Conservation (phyloP, 2,797 vertebrate genomes). For the Falco novaeseelandiae region DNA sequence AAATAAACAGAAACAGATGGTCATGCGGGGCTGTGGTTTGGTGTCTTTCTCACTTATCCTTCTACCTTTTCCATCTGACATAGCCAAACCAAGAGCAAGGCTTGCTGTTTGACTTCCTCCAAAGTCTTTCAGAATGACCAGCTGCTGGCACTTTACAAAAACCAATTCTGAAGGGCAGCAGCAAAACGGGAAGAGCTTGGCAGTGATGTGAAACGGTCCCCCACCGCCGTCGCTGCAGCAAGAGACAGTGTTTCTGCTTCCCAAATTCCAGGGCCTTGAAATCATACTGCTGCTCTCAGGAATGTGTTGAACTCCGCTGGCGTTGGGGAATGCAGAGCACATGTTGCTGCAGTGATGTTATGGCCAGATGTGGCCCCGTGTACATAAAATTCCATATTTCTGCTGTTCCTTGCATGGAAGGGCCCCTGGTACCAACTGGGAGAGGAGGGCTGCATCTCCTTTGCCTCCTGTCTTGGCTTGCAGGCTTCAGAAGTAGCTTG, state of each 20-base stretch:
- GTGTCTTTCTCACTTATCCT: not conserved
- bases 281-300: not conserved
- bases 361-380: constrained; percentile 16
- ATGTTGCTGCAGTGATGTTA: not conserved
- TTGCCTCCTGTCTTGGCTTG: not conserved
- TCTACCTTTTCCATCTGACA: not conserved
- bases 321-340: not conserved
- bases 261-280: constrained; percentile 44
- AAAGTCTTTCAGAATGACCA: rapidly evolving
- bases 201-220: not conserved
- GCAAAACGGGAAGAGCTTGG: not conserved
- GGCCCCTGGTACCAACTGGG: rapidly evolving
- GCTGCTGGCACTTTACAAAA: not conserved
- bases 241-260: not conserved
- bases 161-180: not conserved
- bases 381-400: not conserved
- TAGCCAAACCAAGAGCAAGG: not conserved
- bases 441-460: rapidly evolving
- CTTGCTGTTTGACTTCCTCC: not conserved
- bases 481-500: not conserved
- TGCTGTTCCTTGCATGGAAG: not conserved
- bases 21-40: not conserved
- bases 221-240: not conserved
- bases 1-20: not conserved
- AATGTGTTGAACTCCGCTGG: not conserved